phyloP scores from a whole-genome alignment of 2,113 vertebrate genomes.

The Mus spicilegus region DNA sequence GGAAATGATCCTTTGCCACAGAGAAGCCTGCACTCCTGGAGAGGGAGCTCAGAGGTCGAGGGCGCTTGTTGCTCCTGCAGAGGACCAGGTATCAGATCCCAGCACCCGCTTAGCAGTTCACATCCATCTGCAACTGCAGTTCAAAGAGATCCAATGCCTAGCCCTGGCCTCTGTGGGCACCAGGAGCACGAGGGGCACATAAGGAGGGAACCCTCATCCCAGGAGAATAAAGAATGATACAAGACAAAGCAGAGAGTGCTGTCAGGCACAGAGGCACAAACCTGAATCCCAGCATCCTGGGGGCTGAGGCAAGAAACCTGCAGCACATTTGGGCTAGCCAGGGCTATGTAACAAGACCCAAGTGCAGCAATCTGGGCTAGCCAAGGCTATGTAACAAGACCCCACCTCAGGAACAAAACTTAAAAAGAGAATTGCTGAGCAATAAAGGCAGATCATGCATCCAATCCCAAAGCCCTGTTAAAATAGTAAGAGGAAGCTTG shows the following conservation, averaged over 20 bases:
- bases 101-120: too few relatives aligned
- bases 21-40: too few relatives aligned
- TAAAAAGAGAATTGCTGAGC: neutral
- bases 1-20: too few relatives aligned
- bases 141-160: too few relatives aligned
- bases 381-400: neutral
- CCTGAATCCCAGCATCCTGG: neutral
- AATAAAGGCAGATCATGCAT: neutral
- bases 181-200: neutral
- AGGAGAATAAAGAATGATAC: neutral
- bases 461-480: neutral
- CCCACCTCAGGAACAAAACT: neutral
- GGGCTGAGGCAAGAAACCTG: neutral
- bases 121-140: too few relatives aligned
- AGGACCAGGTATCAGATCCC: too few relatives aligned
- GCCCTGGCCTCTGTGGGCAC: neutral
- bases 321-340: neutral
- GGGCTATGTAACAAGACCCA: neutral
- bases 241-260: neutral
- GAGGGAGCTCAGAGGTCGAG: too few relatives aligned
- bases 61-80: too few relatives aligned
- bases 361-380: neutral
- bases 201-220: neutral
- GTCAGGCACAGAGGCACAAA: neutral
- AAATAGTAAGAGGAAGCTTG: neutral